These are phyloP conservation scores for Leucosticte australis DNA, from an alignment of 2,113 vertebrate genomes.

Conservation along the genomic window DNA sequence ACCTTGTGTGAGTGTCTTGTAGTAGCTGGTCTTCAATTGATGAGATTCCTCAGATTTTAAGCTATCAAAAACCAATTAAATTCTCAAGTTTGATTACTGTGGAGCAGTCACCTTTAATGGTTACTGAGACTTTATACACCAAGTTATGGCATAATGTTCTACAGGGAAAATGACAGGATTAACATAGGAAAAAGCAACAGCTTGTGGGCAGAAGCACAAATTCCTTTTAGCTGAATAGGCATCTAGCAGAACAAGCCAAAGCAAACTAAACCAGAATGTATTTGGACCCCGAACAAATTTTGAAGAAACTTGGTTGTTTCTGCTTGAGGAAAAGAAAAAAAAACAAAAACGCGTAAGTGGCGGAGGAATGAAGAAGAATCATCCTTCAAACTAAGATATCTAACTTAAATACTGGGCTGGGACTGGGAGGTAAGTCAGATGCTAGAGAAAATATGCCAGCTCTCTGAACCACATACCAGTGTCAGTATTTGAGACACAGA, in stretches of 20 bases:
- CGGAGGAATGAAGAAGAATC: background rate
- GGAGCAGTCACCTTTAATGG: background rate
- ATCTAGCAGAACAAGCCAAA: background rate
- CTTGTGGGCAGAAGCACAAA: background rate
- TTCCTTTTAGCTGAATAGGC: background rate
- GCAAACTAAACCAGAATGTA: background rate
- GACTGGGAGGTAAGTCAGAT: background rate
- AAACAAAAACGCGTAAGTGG: fast-evolving
- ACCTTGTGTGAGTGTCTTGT: background rate
- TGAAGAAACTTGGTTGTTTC: background rate
- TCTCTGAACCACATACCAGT: background rate
- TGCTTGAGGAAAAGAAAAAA: background rate
- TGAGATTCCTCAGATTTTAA: background rate
- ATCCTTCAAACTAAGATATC: background rate
- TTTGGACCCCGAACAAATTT: background rate
- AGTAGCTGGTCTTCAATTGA: background rate
- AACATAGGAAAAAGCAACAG: background rate
- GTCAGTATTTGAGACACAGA: background rate
- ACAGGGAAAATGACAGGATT: background rate
- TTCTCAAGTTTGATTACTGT: background rate
- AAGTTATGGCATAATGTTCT: background rate
- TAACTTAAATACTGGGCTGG: background rate
- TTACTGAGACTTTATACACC: background rate
- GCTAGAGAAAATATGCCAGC: background rate
- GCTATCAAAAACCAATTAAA: background rate